A percentile compares a stretch with the other conserved stretches of the same genome.
These are phyloP conservation scores for Echinometra lucunter DNA, from an alignment of 53 echinoderm and acorn worm genomes.

Conservation along the genomic window DNA sequence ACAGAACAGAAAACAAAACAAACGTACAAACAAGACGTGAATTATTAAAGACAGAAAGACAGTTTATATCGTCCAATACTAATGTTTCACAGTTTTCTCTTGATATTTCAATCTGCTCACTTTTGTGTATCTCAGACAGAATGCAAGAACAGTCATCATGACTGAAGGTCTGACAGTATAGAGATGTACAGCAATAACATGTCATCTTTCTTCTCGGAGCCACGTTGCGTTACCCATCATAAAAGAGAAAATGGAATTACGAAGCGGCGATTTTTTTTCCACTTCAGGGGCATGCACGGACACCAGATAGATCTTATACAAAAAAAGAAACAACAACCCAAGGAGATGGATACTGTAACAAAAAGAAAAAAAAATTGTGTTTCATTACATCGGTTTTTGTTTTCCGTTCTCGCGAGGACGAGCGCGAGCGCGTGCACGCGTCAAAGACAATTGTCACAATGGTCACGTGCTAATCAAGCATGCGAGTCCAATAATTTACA, in stretches of 20 bases:
- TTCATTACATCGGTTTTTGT: not conserved
- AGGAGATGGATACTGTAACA: not conserved
- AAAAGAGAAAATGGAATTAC: not conserved
- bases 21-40: too few species aligned
- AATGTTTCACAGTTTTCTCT: too few species aligned
- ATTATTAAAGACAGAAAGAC: too few species aligned
- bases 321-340: not conserved
- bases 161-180: not conserved
- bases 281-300: not conserved
- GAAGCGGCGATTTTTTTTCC: not conserved
- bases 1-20: too few species aligned
- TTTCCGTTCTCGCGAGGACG: not conserved
- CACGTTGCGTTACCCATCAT: constrained; percentile 10
- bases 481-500: not conserved
- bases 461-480: constrained; percentile 41
- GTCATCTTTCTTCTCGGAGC: not conserved
- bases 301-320: not conserved
- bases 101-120: too few species aligned
- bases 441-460: constrained; percentile 24
- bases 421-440: not conserved
- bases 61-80: too few species aligned
- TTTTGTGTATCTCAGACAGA: too few species aligned
- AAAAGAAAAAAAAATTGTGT: too few species aligned
- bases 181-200: not conserved
- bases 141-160: too few species aligned